phyloP scores from a whole-genome alignment of 2,113 vertebrate genomes.

The Cryptotis parvus region DNA sequence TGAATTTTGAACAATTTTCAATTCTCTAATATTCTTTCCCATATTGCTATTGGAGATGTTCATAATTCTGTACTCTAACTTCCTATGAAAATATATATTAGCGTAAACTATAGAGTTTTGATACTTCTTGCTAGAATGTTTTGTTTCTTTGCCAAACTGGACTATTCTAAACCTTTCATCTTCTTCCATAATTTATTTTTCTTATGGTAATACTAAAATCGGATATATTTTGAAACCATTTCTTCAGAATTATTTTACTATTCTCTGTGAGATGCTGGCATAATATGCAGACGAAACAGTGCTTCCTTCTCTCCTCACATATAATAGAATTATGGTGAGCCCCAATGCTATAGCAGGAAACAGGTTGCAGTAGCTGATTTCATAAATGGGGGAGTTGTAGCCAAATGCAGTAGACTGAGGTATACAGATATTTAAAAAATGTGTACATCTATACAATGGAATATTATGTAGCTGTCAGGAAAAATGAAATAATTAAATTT shows the following conservation, averaged over 20 bases:
- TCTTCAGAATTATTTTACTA: neutral
- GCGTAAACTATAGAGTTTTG: neutral
- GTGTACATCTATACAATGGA: no score
- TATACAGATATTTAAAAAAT: no score
- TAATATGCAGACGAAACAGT: neutral
- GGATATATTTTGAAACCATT: neutral
- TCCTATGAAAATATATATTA: neutral
- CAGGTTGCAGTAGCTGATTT: neutral
- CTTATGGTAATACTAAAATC: neutral
- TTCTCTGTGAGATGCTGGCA: neutral
- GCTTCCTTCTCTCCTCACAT: neutral
- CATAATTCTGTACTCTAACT: neutral
- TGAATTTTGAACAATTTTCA: neutral
- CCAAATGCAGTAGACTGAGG: no score
- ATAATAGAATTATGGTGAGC: neutral
- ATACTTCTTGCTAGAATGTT: neutral
- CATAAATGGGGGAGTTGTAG: no score
- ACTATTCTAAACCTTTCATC: neutral
- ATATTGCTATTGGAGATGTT: neutral
- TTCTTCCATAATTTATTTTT: neutral
- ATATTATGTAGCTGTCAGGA: no score
- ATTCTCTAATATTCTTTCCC: neutral
- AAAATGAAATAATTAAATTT: no score
- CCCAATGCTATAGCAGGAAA: neutral
- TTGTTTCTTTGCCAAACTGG: constrained; percentile 14